Percentiles rank a stretch among this genome's conserved stretches.
Conservation (phyloP, 2,113 vertebrate species). For the Lophura nycthemera region DNA sequence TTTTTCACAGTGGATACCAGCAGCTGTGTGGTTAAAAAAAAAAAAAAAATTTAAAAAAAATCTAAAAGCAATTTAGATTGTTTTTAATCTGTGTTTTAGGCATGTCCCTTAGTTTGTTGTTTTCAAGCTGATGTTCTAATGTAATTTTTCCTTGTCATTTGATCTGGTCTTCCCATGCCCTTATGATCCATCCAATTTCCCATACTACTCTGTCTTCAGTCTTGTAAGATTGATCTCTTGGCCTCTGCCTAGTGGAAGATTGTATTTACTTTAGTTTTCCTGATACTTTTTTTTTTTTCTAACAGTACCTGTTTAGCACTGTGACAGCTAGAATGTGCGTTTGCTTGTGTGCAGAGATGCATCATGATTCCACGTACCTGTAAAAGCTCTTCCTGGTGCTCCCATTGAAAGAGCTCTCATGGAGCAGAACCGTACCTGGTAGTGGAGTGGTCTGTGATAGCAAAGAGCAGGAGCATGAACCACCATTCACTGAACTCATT, state of each 20-base stretch:
- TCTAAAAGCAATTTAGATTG: not conserved
- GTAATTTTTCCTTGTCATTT: not conserved
- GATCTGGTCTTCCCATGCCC: not conserved
- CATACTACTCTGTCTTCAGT: not conserved
- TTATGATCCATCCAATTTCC: not conserved
- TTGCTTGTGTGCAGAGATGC: not conserved
- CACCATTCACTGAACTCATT: not conserved
- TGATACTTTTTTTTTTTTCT: not conserved
- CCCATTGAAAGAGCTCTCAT: not conserved
- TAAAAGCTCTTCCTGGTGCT: not conserved
- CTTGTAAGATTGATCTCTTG: not conserved
- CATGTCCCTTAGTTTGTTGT: not conserved
- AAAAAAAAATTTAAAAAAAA: not conserved
- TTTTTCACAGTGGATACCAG: not conserved
- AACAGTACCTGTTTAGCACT: not conserved
- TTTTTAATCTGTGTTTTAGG: not conserved
- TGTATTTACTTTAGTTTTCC: not conserved
- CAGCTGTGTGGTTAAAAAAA: not conserved
- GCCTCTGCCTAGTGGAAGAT: not conserved
- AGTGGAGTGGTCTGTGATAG: not conserved
- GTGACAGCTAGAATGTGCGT: not conserved
- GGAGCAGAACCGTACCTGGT: not conserved
- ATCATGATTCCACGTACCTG: accelerated
- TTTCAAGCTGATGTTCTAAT: not conserved
- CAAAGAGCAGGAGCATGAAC: not conserved